A percentile compares a stretch with the other conserved stretches of the same genome.
phyloP scores from a whole-genome alignment of 2,888 invertebrate species.

The Hydropsyche betteni region DNA sequence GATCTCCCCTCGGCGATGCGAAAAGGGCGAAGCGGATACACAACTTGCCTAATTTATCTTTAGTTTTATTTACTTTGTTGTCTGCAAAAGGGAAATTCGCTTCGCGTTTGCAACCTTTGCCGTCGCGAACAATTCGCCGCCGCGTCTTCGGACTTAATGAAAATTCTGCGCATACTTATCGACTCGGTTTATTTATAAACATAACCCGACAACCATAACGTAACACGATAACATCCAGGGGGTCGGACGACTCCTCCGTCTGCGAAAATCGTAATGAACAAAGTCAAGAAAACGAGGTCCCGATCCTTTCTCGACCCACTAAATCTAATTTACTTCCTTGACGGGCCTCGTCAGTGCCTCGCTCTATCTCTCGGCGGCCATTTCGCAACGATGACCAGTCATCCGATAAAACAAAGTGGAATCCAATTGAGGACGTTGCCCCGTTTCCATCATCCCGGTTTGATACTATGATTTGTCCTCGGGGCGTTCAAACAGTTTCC shows the following conservation, averaged over 20 bases:
- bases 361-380: background rate
- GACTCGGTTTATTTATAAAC: slow-evolving; percentile 8
- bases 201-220: no score
- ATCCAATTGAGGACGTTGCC: slow-evolving; percentile 23
- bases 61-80: slow-evolving; percentile 51
- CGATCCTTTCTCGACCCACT: slow-evolving; percentile 10
- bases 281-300: no score
- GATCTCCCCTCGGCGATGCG: slow-evolving; percentile 12
- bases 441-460: slow-evolving; percentile 1
- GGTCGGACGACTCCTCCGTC: no score
- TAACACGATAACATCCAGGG: no score
- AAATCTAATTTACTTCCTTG: slow-evolving; percentile 19
- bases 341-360: slow-evolving; percentile 5
- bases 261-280: no score
- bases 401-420: slow-evolving; percentile 28
- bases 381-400: slow-evolving; percentile 17
- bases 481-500: slow-evolving; percentile 15
- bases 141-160: slow-evolving; percentile 35
- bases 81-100: slow-evolving; percentile 37
- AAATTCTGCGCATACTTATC: slow-evolving; percentile 32
- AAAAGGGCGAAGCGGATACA: slow-evolving; percentile 22
- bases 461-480: slow-evolving; percentile 26
- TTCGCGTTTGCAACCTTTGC: slow-evolving; percentile 40
- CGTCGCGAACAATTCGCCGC: slow-evolving; percentile 30
- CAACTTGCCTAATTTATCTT: slow-evolving; percentile 50